A percentile compares a stretch with the other conserved stretches of the same genome.
These are phyloP conservation scores for Progne subis DNA, from an alignment of 2,113 vertebrate genomes.

Conservation along the genomic window DNA sequence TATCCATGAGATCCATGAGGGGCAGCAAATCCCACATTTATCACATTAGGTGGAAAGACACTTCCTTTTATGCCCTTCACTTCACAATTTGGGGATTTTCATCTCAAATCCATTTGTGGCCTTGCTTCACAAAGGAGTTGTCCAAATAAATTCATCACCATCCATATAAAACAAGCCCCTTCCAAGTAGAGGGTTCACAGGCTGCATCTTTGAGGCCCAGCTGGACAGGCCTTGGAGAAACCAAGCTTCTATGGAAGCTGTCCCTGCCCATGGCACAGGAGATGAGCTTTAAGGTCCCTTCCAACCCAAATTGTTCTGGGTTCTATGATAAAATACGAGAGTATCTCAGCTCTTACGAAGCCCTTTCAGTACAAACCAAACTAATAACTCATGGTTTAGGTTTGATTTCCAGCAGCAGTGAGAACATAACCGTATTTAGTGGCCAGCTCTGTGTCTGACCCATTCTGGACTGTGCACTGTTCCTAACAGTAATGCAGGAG, in stretches of 20 bases:
- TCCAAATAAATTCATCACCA: neutral
- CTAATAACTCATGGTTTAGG: neutral
- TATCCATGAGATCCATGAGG: neutral
- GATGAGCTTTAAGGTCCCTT: neutral
- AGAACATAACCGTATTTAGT: neutral
- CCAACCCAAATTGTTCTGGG: neutral
- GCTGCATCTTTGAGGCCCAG: neutral
- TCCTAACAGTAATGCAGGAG: rapidly evolving
- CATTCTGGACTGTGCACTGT: neutral
- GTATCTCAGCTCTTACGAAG: neutral
- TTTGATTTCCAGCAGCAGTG: neutral
- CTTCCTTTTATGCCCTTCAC: neutral
- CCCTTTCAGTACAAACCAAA: neutral
- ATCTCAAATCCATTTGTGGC: neutral
- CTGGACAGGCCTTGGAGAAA: neutral
- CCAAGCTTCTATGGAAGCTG: neutral
- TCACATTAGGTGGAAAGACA: rapidly evolving
- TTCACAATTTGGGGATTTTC: neutral
- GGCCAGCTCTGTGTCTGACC: neutral
- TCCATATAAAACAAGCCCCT: neutral
- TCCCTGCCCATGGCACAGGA: neutral
- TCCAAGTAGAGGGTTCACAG: rapidly evolving
- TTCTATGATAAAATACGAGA: neutral
- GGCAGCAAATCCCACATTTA: neutral
- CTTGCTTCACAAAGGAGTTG: neutral